phyloP scores from a whole-genome alignment of 2,797 vertebrate genomes.

The Xerus rutilus region DNA sequence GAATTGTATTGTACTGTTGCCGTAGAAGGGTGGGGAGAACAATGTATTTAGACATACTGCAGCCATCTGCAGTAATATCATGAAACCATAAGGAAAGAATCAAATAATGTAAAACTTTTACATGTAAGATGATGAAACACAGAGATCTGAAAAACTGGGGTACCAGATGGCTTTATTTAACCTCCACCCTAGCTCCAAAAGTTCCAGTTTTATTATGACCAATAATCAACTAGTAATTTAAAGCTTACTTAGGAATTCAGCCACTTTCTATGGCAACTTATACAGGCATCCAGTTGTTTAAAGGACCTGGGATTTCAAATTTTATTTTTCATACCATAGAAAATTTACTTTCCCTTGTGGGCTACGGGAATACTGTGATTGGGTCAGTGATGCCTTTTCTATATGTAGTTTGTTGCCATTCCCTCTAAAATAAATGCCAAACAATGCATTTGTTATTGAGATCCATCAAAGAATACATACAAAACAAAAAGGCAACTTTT shows the following conservation, averaged over 20 bases:
- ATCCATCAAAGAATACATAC: neutral
- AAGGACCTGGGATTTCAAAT: neutral
- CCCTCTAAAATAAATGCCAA: neutral
- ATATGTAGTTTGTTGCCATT: neutral
- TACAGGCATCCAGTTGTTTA: neutral
- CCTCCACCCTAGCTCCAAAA: neutral
- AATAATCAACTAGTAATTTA: neutral
- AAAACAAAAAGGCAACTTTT: slow-evolving; percentile 45
- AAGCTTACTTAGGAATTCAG: neutral
- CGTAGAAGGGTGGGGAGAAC: too few species aligned
- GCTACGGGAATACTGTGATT: neutral
- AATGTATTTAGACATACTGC: neutral
- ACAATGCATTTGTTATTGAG: neutral
- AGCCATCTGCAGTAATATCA: neutral
- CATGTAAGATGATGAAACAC: neutral
- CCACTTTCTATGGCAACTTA: neutral
- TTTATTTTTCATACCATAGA: neutral
- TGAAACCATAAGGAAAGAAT: neutral
- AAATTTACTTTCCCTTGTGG: neutral
- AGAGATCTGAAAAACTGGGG: neutral
- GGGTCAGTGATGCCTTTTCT: neutral
- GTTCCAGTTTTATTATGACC: neutral
- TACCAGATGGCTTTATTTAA: neutral
- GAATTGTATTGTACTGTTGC: neutral
- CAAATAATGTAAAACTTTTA: neutral